Evolutionary conservation across 2,113 vertebrate species (phyloP).

Genomic region (Neodontobutis hainanensis): DNA sequence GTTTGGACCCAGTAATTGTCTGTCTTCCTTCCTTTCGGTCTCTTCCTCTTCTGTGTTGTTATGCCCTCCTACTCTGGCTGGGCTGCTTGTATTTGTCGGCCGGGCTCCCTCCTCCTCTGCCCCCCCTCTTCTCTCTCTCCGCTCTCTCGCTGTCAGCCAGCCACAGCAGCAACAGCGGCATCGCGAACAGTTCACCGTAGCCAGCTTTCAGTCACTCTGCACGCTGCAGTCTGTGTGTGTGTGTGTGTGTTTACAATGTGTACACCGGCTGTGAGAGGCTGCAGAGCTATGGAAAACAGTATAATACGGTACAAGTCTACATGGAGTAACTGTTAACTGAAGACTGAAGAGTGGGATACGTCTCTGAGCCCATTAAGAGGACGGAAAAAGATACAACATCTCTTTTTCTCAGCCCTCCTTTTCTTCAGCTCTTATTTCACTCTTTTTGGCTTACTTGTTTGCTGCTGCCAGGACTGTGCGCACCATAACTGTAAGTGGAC

Average conservation of each 20-base stretch:
- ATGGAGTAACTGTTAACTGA: conserved; percentile 53
- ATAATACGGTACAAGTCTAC: conserved; percentile 5
- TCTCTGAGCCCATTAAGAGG: conserved; percentile 53
- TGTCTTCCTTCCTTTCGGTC: conserved; percentile 59
- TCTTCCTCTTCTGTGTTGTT: conserved; percentile 59
- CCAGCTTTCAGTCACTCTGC: conserved; percentile 59
- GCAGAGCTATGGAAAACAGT: conserved; percentile 30
- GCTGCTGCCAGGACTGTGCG: conserved; percentile 39
- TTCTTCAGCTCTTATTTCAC: conserved; percentile 25
- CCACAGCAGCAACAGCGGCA: conserved; percentile 62
- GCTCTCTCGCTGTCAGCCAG: conserved; percentile 40
- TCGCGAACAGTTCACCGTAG: conserved; percentile 47
- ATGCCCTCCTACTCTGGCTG: conserved; percentile 29
- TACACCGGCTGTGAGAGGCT: conserved; percentile 26
- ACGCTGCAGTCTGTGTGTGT: conserved; percentile 46
- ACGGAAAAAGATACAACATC: conserved; percentile 57
- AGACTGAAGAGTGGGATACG: conserved; percentile 31
- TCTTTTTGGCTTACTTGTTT: conserved; percentile 8
- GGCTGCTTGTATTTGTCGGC: conserved; percentile 50
- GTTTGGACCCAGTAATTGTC: conserved; percentile 58
- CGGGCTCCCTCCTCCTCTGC: conserved; percentile 27
- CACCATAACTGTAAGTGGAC: conserved; percentile 68
- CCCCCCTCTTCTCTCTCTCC: background rate
- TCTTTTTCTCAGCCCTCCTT: conserved; percentile 24
- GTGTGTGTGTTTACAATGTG: conserved; percentile 25